phyloP scores from a whole-genome alignment of 2,113 vertebrate genomes.

The Petroica traversi region DNA sequence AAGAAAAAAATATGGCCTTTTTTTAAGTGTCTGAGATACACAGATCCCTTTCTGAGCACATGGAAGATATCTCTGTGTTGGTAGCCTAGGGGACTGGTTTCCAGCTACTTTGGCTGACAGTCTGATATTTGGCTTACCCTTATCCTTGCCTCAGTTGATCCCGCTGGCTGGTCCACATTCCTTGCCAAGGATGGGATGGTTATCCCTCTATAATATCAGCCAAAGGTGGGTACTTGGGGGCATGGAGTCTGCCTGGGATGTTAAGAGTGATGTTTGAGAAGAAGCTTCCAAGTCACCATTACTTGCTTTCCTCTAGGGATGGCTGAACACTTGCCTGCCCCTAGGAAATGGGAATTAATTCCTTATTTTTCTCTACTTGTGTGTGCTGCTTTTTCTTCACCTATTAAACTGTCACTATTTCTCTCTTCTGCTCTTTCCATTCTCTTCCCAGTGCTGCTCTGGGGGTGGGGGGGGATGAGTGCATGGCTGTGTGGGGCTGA shows the following conservation, averaged over 20 bases:
- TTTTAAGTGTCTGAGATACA: neutral
- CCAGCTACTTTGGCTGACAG: neutral
- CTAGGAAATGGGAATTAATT: neutral
- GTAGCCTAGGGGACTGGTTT: neutral
- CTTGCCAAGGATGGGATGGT: neutral
- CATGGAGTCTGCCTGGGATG: neutral
- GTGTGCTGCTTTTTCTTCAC: neutral
- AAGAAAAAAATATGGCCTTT: neutral
- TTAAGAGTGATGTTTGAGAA: neutral
- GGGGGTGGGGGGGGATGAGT: neutral
- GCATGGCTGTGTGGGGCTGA: neutral
- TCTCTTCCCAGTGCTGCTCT: neutral
- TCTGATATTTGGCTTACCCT: neutral
- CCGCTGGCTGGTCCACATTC: neutral
- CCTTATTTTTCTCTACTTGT: neutral
- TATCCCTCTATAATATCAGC: neutral
- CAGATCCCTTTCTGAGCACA: neutral
- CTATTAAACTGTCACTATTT: neutral
- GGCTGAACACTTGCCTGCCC: neutral
- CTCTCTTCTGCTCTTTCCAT: neutral
- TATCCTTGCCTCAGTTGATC: neutral
- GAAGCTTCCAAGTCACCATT: neutral
- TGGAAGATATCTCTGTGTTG: fast-evolving
- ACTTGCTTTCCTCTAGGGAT: neutral
- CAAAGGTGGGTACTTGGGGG: neutral